A percentile compares a stretch with the other conserved stretches of the same genome.
Conservation (phyloP, 2,797 vertebrate species). For the Diglossa cyanea region DNA sequence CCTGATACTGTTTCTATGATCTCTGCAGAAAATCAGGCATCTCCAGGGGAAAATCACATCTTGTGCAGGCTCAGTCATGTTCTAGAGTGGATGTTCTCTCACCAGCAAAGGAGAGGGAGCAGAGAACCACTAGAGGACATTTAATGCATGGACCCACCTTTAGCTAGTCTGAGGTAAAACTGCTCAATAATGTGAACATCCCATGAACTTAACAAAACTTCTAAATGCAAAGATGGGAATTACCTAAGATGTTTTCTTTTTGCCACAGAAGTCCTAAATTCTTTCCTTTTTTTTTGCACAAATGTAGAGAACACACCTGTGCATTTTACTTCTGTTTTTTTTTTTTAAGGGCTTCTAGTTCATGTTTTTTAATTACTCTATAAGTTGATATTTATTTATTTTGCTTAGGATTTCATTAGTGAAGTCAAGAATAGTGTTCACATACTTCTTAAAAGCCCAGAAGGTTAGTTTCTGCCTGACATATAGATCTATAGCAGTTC, state of each 20-base stretch:
- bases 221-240: not conserved
- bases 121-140: not conserved
- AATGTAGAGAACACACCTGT: not conserved
- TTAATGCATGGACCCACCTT: not conserved
- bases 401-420: not conserved
- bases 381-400: not conserved
- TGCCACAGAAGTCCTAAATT: not conserved
- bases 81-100: not conserved
- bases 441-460: not conserved
- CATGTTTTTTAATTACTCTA: not conserved
- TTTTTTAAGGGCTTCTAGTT: not conserved
- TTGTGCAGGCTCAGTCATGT: not conserved
- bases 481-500: not conserved
- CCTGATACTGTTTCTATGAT: not conserved
- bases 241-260: not conserved
- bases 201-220: not conserved
- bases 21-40: not conserved
- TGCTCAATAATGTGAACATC: not conserved
- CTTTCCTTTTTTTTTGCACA: not conserved
- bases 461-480: not conserved
- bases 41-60: not conserved
- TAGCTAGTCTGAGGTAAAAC: not conserved
- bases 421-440: not conserved
- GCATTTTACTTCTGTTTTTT: not conserved
- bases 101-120: not conserved